Conservation (phyloP, 2,888 invertebrate species). For the Smittia aterrima region DNA sequence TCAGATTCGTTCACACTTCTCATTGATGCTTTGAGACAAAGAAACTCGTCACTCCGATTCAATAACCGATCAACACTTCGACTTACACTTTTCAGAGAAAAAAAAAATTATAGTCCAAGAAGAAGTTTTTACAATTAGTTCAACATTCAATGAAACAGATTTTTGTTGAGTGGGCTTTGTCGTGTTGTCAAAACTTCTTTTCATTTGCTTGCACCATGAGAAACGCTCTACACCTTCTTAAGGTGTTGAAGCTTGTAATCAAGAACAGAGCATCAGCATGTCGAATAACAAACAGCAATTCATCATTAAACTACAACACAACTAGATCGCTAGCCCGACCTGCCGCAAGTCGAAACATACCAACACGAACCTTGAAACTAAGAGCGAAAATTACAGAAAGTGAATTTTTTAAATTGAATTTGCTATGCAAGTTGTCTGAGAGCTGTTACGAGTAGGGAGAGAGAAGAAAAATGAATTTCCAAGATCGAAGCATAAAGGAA, state of each 20-base stretch:
- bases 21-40: neutral
- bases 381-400: constrained; percentile 23
- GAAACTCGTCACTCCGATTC: neutral
- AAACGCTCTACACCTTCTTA: neutral
- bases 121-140: constrained; percentile 26
- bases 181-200: constrained; percentile 3
- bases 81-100: neutral
- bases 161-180: neutral
- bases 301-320: constrained; percentile 11
- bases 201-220: neutral
- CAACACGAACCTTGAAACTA: constrained; percentile 26
- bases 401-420: constrained; percentile 27
- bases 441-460: neutral
- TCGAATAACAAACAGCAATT: constrained; percentile 23
- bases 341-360: constrained; percentile 4
- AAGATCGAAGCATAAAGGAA: constrained; percentile 25
- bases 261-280: constrained; percentile 17
- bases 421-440: neutral
- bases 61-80: neutral
- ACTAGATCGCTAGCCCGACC: constrained; percentile 5
- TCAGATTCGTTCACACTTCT: neutral
- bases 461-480: constrained; percentile 19
- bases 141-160: neutral
- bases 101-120: neutral
- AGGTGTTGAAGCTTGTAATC: constrained; percentile 25